Conservation (phyloP, 1,140 invertebrate genomes). For the Dolichoris vasculosae region DNA sequence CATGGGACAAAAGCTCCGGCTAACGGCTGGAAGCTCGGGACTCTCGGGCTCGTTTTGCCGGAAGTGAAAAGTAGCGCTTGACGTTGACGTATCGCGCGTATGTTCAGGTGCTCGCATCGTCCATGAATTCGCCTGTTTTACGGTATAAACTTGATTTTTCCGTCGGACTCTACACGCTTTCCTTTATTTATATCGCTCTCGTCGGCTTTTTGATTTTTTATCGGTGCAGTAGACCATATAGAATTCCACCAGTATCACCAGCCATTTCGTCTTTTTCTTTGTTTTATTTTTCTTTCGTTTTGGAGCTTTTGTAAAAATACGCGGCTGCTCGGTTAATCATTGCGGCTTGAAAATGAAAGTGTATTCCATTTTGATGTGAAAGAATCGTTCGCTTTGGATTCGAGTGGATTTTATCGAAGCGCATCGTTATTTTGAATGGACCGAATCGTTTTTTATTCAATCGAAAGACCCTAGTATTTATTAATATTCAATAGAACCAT, state of each 20-base stretch:
- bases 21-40: not conserved
- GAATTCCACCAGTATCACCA: not conserved
- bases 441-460: not conserved
- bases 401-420: not conserved
- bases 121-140: conserved; percentile 8
- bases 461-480: not conserved
- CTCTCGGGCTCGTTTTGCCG: conserved; percentile 21
- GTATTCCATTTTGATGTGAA: not conserved
- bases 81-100: conserved; percentile 44
- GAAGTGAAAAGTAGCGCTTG: conserved; percentile 45
- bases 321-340: not conserved
- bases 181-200: conserved; percentile 27
- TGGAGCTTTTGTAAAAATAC: not conserved
- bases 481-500: too few species aligned
- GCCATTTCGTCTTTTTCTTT: not conserved
- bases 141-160: conserved; percentile 36
- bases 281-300: not conserved
- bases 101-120: not conserved
- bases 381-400: not conserved
- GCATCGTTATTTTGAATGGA: not conserved
- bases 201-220: conserved; percentile 17
- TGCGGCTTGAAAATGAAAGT: conserved; percentile 15
- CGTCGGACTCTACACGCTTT: not conserved
- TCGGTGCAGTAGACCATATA: not conserved
- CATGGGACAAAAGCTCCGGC: conserved; percentile 22